phyloP scores from a whole-genome alignment of 1,140 invertebrate genomes.

The Megathymus violae region DNA sequence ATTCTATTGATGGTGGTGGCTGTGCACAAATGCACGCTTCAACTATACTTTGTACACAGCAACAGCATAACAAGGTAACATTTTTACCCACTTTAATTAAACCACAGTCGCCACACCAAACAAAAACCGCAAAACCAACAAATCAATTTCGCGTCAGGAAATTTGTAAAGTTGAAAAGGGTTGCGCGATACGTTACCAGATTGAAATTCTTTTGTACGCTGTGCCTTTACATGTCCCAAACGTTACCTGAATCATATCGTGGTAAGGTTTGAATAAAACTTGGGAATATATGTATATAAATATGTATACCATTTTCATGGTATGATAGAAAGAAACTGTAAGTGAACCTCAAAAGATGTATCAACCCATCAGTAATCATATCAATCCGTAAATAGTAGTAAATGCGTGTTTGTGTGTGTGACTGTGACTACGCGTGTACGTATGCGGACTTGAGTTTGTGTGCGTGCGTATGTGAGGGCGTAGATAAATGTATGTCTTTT shows the following conservation, averaged over 20 bases:
- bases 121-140: slow-evolving; percentile 73
- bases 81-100: slow-evolving; percentile 71
- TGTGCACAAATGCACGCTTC: too few relatives aligned
- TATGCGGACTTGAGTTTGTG: too few relatives aligned
- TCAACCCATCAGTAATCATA: too few relatives aligned
- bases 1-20: too few relatives aligned
- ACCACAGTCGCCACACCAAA: slow-evolving; percentile 69
- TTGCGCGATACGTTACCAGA: slow-evolving; percentile 74
- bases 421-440: too few relatives aligned
- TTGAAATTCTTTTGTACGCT: slow-evolving; percentile 77
- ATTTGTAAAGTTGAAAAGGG: slow-evolving; percentile 63
- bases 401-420: too few relatives aligned
- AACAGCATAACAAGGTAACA: slow-evolving; percentile 49
- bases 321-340: neutral
- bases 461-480: too few relatives aligned
- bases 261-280: slow-evolving; percentile 53
- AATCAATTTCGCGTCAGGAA: slow-evolving; percentile 80
- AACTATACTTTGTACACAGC: slow-evolving; percentile 31
- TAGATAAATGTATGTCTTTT: too few relatives aligned
- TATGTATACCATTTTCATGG: too few relatives aligned
- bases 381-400: too few relatives aligned
- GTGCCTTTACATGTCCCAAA: slow-evolving; percentile 70
- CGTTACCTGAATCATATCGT: slow-evolving; percentile 68
- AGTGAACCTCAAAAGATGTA: neutral
- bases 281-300: slow-evolving; percentile 45